These are phyloP conservation scores for Plumapathes pennacea DNA, from an alignment of 92 coral and sea anemone species.

Conservation along the genomic window DNA sequence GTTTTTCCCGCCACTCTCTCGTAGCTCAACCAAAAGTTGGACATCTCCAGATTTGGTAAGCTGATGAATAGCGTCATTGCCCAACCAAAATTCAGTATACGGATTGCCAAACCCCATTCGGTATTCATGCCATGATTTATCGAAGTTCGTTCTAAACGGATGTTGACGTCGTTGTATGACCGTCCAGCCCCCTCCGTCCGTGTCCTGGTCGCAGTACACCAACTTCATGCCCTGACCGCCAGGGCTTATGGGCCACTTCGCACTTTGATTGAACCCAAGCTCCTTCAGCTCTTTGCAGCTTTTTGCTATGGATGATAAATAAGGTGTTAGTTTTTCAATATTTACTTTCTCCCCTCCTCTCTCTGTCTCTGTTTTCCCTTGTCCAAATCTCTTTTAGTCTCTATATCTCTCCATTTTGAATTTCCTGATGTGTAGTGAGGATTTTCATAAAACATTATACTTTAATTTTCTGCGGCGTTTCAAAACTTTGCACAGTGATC, in stretches of 20 bases:
- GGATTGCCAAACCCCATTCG: constrained; percentile 30
- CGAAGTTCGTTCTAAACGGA: constrained; percentile 10
- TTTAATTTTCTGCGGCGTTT: too few relatives aligned
- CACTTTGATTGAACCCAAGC: constrained; percentile 10
- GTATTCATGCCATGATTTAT: constrained; percentile 30
- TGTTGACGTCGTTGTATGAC: constrained; percentile 25
- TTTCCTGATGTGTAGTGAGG: too few relatives aligned
- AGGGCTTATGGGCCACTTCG: constrained; percentile 7
- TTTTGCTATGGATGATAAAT: constrained; percentile 9
- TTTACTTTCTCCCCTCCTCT: too few relatives aligned
- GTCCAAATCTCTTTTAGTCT: too few relatives aligned
- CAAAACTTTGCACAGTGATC: too few relatives aligned
- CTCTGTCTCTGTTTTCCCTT: too few relatives aligned
- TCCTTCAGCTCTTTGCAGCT: constrained; percentile 22
- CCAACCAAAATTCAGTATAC: constrained; percentile 26
- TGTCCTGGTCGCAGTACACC: constrained; percentile 47
- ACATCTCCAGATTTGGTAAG: constrained; percentile 15
- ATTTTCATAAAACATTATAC: too few relatives aligned
- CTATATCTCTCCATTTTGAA: too few relatives aligned
- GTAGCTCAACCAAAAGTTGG: constrained; percentile 28
- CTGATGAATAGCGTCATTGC: constrained; percentile 12
- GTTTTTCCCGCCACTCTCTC: constrained; percentile 1
- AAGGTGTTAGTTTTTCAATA: too few relatives aligned
- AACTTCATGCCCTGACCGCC: neutral
- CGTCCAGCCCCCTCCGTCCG: constrained; percentile 49